These are phyloP conservation scores for Hippopotamyrus pictus DNA, from an alignment of 2,797 vertebrate genomes.

Conservation along the genomic window DNA sequence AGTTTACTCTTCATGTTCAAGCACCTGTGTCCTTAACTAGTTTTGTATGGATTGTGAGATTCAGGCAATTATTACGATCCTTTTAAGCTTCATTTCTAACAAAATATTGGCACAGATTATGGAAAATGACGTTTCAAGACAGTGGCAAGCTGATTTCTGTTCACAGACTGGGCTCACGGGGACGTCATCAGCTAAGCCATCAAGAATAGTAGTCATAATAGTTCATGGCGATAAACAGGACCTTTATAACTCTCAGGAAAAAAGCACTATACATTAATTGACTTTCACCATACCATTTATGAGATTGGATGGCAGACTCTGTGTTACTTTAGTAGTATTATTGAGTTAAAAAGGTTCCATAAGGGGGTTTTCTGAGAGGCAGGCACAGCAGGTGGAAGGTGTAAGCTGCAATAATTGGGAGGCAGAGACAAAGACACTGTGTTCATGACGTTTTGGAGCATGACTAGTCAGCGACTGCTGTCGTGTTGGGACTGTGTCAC, in stretches of 20 bases:
- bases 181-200: not conserved
- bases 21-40: not conserved
- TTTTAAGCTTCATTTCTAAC: not conserved
- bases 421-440: not conserved
- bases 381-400: not conserved
- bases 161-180: not conserved
- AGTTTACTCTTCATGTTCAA: not conserved
- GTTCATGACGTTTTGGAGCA: not conserved
- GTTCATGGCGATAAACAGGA: not conserved
- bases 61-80: not conserved
- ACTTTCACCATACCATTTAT: not conserved
- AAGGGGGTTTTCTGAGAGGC: not conserved
- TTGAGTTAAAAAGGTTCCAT: not conserved
- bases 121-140: too few species aligned
- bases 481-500: not conserved
- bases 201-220: not conserved
- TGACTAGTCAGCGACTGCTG: not conserved
- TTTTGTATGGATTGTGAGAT: not conserved
- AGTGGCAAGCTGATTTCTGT: not conserved
- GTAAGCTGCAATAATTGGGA: not conserved
- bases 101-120: not conserved
- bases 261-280: not conserved
- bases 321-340: not conserved
- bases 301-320: not conserved
- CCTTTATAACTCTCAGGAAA: not conserved